Base-by-base conservation (phyloP, 2,113 vertebrate genomes). In the Acrocephalus arundinaceus region DNA sequence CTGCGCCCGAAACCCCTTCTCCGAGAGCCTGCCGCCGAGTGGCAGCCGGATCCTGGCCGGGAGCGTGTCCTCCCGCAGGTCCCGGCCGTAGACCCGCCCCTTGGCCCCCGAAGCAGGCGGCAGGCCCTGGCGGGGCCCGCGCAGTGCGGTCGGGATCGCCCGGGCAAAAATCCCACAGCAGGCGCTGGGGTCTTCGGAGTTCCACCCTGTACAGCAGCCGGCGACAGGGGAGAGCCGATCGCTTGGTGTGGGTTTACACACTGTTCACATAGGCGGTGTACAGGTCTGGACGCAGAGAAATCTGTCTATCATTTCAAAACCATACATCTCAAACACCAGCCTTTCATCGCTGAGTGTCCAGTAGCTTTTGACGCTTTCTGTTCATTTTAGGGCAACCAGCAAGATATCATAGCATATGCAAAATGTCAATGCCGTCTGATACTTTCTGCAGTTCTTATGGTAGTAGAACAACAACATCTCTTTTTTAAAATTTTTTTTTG, bases 371-470 rank as follows among this genome's bases (percentile, higher is more conserved):
- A 22, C 41, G 4, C 65, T 77, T 48, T 9, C 30, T 15, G 11
- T 57, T 73, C 37, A 5, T 35, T 55, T 70, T 35, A 35, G 39
- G 22, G 21, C 67, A 57, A 24, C 5, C 30, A 3, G 46, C 18
- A n/a, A 46, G 23, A 9, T 22, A 16, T 0, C 1, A 3, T 25
- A 67, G 20, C 22, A 27, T n/a, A 5, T 0, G 0, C 6, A n/a
- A n/a, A 41, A 10, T 5, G 11, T 27, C 14, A 28, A 15, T 2
- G 0, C 13, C 14, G 1, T 16, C 33, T 30, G 18, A 49, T 22
- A 16, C 17, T 55, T 75, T 39, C 45, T 35, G 3, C 16, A 28
- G 19, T 27, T 57, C 66, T 71, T 43, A 11, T 0, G 0, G 13
- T 11, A 25, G 15, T 13, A 43, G 31, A 9, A 28, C 15, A 37